Evolutionary conservation across 2,797 vertebrate genomes (phyloP).

Genomic region (Sebastes oblongus): DNA sequence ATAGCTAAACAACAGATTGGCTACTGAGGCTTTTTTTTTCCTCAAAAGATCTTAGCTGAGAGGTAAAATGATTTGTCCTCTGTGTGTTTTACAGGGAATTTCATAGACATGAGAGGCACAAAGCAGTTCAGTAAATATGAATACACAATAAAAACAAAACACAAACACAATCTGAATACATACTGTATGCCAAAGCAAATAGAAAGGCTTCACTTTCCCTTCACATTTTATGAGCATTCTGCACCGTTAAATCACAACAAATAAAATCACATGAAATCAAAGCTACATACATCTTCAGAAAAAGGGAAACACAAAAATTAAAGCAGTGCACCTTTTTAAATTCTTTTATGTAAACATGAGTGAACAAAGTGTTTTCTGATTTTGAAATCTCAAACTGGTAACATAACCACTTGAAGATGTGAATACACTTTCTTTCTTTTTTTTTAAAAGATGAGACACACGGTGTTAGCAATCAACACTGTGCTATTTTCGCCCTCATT

Average conservation of each 20-base stretch:
- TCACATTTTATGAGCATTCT: constrained; percentile 67
- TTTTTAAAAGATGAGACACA: constrained; percentile 56
- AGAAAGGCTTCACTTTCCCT: constrained; percentile 67
- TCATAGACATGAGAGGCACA: constrained; percentile 78
- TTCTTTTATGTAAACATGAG: constrained; percentile 79
- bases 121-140: constrained; percentile 75
- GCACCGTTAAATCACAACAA: constrained; percentile 53
- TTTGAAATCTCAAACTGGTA: constrained; percentile 56
- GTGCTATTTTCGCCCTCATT: constrained; percentile 55
- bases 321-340: constrained; percentile 75
- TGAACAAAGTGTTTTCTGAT: constrained; percentile 68
- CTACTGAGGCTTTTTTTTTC: constrained; percentile 61
- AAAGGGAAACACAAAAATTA: constrained; percentile 57
- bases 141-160: constrained; percentile 63
- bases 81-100: constrained; percentile 72
- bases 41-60: constrained; percentile 60
- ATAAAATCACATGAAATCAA: constrained; percentile 61
- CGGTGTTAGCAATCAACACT: constrained; percentile 49
- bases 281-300: constrained; percentile 58
- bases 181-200: constrained; percentile 62
- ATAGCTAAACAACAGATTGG: constrained; percentile 74
- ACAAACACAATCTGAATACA: constrained; percentile 73
- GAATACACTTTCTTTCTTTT: constrained; percentile 25
- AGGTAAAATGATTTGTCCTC: constrained; percentile 76
- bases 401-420: constrained; percentile 53